Evolutionary conservation across 2,888 invertebrate genomes (phyloP), one percentile per base, ranked within the genome.

Genomic region (Macropis europaea): DNA sequence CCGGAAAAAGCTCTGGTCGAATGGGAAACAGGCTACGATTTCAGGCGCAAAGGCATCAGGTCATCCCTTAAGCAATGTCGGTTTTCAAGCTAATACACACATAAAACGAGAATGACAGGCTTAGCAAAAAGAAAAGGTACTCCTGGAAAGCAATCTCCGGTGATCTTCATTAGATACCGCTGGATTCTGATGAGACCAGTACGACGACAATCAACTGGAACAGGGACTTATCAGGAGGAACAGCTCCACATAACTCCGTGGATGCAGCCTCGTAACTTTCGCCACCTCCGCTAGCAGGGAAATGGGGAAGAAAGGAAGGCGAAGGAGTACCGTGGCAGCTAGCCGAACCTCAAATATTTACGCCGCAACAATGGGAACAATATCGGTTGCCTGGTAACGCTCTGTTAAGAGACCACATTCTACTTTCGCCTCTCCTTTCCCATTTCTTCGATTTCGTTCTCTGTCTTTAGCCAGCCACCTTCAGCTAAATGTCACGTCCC

Each of bases 371-470:
- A 76, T 80, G 80, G 54, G 57, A 74, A 80, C 73, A 75, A 76
- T 82, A 82, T 81, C 76, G 61, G 76, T 79, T 81, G 73, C 81
- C 40, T 69, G 47, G 77, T 76, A 77, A 79, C 82, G 68, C 59
- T 78, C 82, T 48, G 66, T 73, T 69, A 66, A 70, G 70, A 76
- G 64, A 36, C 53, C 34, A 53, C 48, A 50, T 70, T 71, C 62
- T 64, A 63, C 54, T 57, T 70, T 60, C 40, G 26, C 47, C 40
- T n/a, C 30, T 30, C n/a, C 17, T 9, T 11, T 7, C 7, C 13
- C 19, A n/a, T 32, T 17, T 32, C 11, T 24, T 7, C 66, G 11
- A 26, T 24, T 45, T 17, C 30, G 2, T 30, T 26, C 13, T 15
- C 43, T 17, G 22, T 17, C 45, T 17, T 42, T 6, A 32, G 19